A percentile compares a stretch with the other conserved stretches of the same genome.
These are phyloP conservation scores for Alces alces DNA, from an alignment of 2,113 vertebrate species.

Conservation along the genomic window DNA sequence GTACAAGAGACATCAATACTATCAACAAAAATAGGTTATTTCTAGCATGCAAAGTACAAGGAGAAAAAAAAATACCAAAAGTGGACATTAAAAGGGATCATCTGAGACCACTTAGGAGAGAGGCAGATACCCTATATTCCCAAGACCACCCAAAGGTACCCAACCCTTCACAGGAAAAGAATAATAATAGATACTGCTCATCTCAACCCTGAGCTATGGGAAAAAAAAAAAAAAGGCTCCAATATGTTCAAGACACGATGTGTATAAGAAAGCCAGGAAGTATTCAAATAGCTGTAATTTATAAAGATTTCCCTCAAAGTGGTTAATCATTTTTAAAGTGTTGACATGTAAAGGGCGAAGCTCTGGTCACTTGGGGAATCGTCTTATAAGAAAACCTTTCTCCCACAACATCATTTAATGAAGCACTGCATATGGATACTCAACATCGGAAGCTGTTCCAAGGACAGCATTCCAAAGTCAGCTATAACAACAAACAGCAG, in stretches of 20 bases:
- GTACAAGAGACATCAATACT: not conserved
- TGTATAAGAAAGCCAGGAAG: constrained; percentile 31
- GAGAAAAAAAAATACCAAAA: not conserved
- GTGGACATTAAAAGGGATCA: not conserved
- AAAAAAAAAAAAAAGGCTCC: not conserved
- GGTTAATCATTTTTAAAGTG: constrained; percentile 58
- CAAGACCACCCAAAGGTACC: constrained; percentile 4
- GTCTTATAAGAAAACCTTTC: constrained; percentile 29
- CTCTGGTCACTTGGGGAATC: constrained; percentile 30
- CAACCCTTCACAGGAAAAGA: not conserved
- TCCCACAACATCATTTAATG: constrained; percentile 9
- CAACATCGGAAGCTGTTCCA: not conserved
- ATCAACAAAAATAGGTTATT: not conserved
- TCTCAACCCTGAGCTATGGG: not conserved
- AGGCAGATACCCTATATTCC: not conserved
- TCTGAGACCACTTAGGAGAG: not conserved
- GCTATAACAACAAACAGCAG: constrained; percentile 57
- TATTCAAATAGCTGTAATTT: constrained; percentile 46
- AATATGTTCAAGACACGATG: not conserved
- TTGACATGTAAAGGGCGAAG: constrained; percentile 40
- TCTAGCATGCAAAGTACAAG: not conserved
- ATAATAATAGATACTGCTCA: not conserved
- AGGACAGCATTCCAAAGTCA: constrained; percentile 52
- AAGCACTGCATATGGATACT: not conserved
- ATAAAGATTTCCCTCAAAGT: constrained; percentile 37